Percentiles rank a stretch among this genome's conserved stretches.
Conservation (phyloP, 2,797 vertebrate genomes). For the Iguana delicatissima region DNA sequence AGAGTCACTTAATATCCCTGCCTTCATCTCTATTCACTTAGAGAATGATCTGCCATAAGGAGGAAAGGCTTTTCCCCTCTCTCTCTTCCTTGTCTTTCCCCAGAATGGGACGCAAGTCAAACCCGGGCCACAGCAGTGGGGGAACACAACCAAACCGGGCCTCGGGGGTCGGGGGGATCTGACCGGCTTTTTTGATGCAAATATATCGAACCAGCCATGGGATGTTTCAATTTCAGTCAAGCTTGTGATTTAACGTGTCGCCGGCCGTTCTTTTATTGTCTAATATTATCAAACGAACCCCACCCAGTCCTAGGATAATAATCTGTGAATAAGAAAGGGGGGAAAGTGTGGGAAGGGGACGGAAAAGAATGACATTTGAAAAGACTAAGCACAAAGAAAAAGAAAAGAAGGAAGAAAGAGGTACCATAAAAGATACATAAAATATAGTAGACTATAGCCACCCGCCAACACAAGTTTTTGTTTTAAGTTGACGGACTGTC, state of each 20-base stretch:
- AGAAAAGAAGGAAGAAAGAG: not conserved
- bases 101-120: slow-evolving; percentile 83
- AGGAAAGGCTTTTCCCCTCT: slow-evolving; percentile 81
- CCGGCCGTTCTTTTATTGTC: slow-evolving; percentile 67
- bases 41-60: slow-evolving; percentile 92
- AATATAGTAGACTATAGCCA: not conserved
- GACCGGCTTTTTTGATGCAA: slow-evolving; percentile 82
- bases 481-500: not conserved
- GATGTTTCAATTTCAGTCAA: slow-evolving; percentile 66
- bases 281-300: slow-evolving; percentile 71
- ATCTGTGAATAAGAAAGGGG: slow-evolving; percentile 43
- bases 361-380: not conserved
- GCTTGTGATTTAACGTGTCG: slow-evolving; percentile 72
- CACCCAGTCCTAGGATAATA: not conserved
- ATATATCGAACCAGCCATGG: slow-evolving; percentile 71
- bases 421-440: not conserved
- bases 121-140: slow-evolving; percentile 77
- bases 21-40: slow-evolving; percentile 98
- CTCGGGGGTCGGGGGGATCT: not conserved
- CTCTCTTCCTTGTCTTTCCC: slow-evolving; percentile 22
- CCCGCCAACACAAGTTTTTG: not conserved
- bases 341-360: slow-evolving; percentile 27
- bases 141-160: slow-evolving; percentile 56
- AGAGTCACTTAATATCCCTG: slow-evolving; percentile 98
- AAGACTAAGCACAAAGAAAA: not conserved